phyloP scores from a whole-genome alignment of 2,888 invertebrate genomes.

The Flexamia atlantica region DNA sequence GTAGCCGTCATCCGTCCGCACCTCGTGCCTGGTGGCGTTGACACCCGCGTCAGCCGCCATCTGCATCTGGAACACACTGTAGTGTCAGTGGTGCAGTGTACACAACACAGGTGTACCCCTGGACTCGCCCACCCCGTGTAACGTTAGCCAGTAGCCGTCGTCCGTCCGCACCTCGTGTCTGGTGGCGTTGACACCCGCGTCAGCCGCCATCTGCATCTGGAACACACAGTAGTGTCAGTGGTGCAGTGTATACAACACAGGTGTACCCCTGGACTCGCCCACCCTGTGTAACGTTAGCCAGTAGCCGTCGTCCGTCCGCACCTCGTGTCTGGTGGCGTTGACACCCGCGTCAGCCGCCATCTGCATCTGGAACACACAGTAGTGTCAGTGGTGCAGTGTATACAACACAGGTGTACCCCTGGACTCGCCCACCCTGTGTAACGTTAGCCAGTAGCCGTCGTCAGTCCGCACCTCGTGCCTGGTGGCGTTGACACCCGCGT shows the following conservation, averaged over 20 bases:
- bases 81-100: constrained; percentile 32
- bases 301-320: constrained; percentile 87
- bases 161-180: constrained; percentile 81
- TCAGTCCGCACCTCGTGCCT: constrained; percentile 81
- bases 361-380: constrained; percentile 31
- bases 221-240: constrained; percentile 1
- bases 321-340: constrained; percentile 76
- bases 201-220: constrained; percentile 41
- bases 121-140: constrained; percentile 76
- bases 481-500: constrained; percentile 67
- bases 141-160: constrained; percentile 87
- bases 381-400: constrained; percentile 63
- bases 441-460: constrained; percentile 87
- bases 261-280: constrained; percentile 63
- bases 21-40: constrained; percentile 76
- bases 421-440: constrained; percentile 76
- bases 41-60: constrained; percentile 23
- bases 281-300: constrained; percentile 81
- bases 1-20: constrained; percentile 87
- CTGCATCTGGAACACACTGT: constrained; percentile 30
- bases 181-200: constrained; percentile 67
- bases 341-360: constrained; percentile 25
- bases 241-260: constrained; percentile 66
- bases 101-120: constrained; percentile 68
- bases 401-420: constrained; percentile 68